Conservation (phyloP, 2,113 vertebrate species). For the Neomonachus schauinslandi region DNA sequence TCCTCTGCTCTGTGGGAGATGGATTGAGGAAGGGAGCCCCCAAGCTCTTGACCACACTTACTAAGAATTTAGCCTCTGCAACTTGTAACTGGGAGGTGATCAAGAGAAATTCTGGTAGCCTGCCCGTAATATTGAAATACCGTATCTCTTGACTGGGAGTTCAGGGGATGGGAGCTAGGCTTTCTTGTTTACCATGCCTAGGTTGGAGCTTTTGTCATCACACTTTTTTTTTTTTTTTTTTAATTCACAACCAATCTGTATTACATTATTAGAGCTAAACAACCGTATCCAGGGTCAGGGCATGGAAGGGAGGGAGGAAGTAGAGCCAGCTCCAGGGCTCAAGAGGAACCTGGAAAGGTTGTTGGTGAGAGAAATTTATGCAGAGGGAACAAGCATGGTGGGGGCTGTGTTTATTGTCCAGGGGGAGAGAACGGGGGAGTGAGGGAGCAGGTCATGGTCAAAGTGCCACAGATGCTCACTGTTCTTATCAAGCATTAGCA, state of each 20-base stretch:
- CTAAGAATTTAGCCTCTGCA: not conserved
- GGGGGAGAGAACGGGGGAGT: not conserved
- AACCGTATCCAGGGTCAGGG: not conserved
- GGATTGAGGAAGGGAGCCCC: not conserved
- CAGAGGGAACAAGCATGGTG: not conserved
- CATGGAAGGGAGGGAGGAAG: not conserved
- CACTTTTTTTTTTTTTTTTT: not conserved
- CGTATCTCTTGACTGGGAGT: not conserved
- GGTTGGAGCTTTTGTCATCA: not conserved
- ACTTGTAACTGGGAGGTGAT: not conserved
- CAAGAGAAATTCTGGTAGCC: not conserved
- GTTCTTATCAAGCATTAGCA: not conserved
- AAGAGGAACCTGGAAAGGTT: not conserved
- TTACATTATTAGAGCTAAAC: constrained; percentile 20
- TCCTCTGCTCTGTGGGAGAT: not conserved
- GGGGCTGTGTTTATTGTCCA: not conserved
- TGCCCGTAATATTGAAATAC: not conserved
- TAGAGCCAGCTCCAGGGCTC: not conserved
- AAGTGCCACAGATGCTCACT: not conserved
- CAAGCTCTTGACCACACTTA: not conserved
- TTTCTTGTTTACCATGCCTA: not conserved
- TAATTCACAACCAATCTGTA: not conserved
- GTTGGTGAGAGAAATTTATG: not conserved
- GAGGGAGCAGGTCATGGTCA: not conserved
- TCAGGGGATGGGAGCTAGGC: not conserved